These are phyloP conservation scores for Nebria salina DNA, from an alignment of 2,888 invertebrate species.

Conservation along the genomic window DNA sequence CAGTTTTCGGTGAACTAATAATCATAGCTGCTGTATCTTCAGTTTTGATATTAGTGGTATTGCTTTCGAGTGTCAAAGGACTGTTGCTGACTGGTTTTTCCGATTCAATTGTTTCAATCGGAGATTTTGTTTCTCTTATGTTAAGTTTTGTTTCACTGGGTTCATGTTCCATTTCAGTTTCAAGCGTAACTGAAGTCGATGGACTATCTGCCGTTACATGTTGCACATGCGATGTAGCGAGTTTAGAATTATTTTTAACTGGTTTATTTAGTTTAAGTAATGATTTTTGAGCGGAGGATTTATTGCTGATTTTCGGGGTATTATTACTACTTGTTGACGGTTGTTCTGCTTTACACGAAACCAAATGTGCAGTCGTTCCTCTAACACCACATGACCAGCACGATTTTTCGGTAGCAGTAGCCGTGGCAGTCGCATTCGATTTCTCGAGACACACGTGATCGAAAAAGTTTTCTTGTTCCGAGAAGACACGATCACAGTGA, in stretches of 20 bases:
- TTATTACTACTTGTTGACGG: constrained; percentile 34
- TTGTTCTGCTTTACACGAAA: constrained; percentile 33
- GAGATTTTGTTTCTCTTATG: background rate
- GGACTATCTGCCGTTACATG: constrained; percentile 42
- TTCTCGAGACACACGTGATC: constrained; percentile 72
- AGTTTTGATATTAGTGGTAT: constrained; percentile 18
- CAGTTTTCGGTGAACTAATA: background rate
- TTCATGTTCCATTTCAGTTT: background rate
- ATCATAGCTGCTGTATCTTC: constrained; percentile 13
- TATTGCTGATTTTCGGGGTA: constrained; percentile 36
- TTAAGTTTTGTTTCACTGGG: background rate
- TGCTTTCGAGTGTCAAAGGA: constrained; percentile 38
- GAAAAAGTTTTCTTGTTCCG: constrained; percentile 79
- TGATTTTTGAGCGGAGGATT: constrained; percentile 31
- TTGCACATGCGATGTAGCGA: constrained; percentile 22
- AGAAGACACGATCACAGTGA: constrained; percentile 81
- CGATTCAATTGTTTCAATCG: constrained; percentile 23
- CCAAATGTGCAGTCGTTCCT: constrained; percentile 32
- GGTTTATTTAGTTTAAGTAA: constrained; percentile 21
- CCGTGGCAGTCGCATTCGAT: constrained; percentile 11
- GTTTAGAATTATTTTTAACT: constrained; percentile 17
- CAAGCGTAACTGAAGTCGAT: constrained; percentile 19
- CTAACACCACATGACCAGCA: constrained; percentile 41
- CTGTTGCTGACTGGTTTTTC: background rate
- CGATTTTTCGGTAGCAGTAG: constrained; percentile 27